Conservation (phyloP, 2,888 invertebrate species). For the Eucera pruinosa region DNA sequence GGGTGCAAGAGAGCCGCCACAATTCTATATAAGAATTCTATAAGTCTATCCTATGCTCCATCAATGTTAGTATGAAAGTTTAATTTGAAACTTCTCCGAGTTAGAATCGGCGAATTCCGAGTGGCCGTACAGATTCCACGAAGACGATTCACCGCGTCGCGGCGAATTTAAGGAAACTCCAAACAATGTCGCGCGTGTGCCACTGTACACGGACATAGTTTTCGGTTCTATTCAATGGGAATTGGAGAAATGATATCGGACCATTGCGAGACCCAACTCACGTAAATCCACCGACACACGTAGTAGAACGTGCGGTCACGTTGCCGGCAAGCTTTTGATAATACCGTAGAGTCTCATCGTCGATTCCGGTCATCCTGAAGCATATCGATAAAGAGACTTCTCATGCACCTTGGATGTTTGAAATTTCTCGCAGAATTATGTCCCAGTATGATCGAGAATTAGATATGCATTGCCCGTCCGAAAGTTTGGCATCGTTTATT, state of each 20-base stretch:
- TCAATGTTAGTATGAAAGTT: too few relatives aligned
- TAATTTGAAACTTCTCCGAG: too few relatives aligned
- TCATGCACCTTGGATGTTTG: not conserved
- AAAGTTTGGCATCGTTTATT: too few relatives aligned
- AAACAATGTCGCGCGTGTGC: slow-evolving; percentile 17
- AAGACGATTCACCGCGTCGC: slow-evolving; percentile 1
- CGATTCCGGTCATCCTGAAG: slow-evolving; percentile 10
- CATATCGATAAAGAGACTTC: slow-evolving; percentile 1
- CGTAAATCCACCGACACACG: slow-evolving; percentile 49
- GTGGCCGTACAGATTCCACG: not conserved
- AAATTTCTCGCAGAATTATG: not conserved
- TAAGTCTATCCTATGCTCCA: too few relatives aligned
- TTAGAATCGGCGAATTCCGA: too few relatives aligned
- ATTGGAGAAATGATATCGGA: slow-evolving; percentile 44
- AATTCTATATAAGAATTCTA: too few relatives aligned
- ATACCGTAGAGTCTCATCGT: slow-evolving; percentile 52
- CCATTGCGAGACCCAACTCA: slow-evolving; percentile 43
- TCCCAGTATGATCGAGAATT: too few relatives aligned
- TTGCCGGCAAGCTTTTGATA: slow-evolving; percentile 32
- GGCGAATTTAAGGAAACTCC: slow-evolving; percentile 14
- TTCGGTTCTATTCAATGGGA: slow-evolving; percentile 38
- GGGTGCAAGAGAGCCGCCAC: too few relatives aligned
- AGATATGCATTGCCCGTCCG: too few relatives aligned
- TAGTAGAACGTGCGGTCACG: slow-evolving; percentile 42
- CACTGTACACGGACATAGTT: slow-evolving; percentile 5